These are phyloP conservation scores for Agriopis leucophaearia DNA, from an alignment of 2,888 invertebrate genomes.

Conservation along the genomic window DNA sequence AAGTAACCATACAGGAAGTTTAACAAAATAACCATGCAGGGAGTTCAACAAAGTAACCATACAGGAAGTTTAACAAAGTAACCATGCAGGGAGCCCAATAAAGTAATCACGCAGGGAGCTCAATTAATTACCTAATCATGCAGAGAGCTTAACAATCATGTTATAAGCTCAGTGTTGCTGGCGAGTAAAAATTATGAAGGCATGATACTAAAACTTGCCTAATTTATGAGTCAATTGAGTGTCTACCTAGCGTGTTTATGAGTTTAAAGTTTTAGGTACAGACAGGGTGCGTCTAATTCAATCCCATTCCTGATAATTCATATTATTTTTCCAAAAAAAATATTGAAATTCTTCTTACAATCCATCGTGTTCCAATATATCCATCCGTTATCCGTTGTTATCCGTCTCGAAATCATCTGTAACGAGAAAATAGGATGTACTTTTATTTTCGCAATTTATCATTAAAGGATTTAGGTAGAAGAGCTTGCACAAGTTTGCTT, in stretches of 20 bases:
- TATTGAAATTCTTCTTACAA: slow-evolving; percentile 4
- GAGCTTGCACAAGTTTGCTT: background rate
- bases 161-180: too few species aligned
- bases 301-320: too few species aligned
- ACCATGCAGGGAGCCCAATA: too few species aligned
- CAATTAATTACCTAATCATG: too few species aligned
- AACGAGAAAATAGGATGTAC: slow-evolving; percentile 11
- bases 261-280: background rate
- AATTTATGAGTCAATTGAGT: too few species aligned
- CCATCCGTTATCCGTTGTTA: too few species aligned
- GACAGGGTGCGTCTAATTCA: background rate
- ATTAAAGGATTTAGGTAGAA: background rate
- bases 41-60: too few species aligned
- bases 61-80: too few species aligned
- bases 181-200: slow-evolving; percentile 23
- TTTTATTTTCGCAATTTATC: slow-evolving; percentile 5
- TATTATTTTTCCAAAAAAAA: background rate
- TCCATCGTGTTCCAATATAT: slow-evolving; percentile 1
- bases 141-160: too few species aligned
- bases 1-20: too few species aligned
- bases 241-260: background rate
- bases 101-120: too few species aligned
- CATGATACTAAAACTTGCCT: slow-evolving; percentile 8
- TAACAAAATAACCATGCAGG: too few species aligned
- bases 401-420: slow-evolving; percentile 14